Conservation (phyloP, 2,888 invertebrate species). For the Syrphus vitripennis region DNA sequence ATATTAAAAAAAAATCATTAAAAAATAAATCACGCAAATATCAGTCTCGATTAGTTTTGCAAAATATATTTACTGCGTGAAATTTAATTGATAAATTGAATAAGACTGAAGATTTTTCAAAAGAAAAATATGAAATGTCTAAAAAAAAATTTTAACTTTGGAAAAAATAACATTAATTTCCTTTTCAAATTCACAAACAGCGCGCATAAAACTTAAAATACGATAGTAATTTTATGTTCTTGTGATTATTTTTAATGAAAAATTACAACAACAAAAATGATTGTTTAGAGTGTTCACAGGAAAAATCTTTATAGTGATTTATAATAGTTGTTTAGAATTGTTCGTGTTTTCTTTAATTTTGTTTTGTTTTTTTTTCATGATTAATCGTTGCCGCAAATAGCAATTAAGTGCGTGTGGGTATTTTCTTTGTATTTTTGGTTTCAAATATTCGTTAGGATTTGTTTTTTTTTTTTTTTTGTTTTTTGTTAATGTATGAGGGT, state of each 20-base stretch:
- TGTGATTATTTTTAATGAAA: constrained; percentile 9
- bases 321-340: constrained; percentile 15
- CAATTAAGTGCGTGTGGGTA: constrained; percentile 65
- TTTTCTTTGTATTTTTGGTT: constrained; percentile 60
- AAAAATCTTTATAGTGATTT: constrained; percentile 59
- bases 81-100: constrained; percentile 1
- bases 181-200: background rate
- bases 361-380: constrained; percentile 1
- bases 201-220: constrained; percentile 27
- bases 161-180: background rate
- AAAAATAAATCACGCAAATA: constrained; percentile 28
- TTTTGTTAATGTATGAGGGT: background rate
- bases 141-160: background rate
- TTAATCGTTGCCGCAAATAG: constrained; percentile 41
- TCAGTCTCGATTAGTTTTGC: constrained; percentile 58
- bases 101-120: constrained; percentile 2
- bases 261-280: constrained; percentile 43
- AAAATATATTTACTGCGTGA: constrained; percentile 34
- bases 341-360: constrained; percentile 17
- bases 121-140: background rate
- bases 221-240: background rate
- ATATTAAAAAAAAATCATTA: constrained; percentile 5
- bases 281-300: constrained; percentile 52
- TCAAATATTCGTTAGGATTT: constrained; percentile 63
- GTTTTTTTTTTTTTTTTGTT: background rate